Evolutionary conservation across 2,888 invertebrate species (phyloP).

Genomic region (Polymixis flavicincta): DNA sequence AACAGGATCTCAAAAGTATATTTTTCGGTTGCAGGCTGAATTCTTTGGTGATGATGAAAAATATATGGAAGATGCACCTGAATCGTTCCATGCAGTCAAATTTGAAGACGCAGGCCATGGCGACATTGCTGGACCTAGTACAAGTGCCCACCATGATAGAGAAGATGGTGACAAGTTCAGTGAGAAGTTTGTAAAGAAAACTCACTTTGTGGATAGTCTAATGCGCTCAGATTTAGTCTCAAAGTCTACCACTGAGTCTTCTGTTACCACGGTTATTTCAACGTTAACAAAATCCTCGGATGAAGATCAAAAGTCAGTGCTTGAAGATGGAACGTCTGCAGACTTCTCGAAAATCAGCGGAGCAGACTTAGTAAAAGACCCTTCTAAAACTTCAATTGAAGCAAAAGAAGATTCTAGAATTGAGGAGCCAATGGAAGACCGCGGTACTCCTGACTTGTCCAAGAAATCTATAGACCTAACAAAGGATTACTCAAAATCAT

Average conservation of each 20-base stretch:
- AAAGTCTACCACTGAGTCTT: constrained; percentile 88
- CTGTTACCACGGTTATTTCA: constrained; percentile 87
- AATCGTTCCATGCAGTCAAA: constrained; percentile 66
- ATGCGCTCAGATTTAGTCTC: constrained; percentile 82
- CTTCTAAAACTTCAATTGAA: constrained; percentile 86
- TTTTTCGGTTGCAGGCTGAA: constrained; percentile 76
- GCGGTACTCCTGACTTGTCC: constrained; percentile 86
- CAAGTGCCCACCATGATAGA: constrained; percentile 67
- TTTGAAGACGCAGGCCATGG: constrained; percentile 61
- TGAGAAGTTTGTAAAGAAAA: constrained; percentile 76
- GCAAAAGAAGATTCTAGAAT: constrained; percentile 83
- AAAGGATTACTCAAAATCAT: constrained; percentile 88
- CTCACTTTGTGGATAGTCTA: constrained; percentile 80
- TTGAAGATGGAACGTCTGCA: constrained; percentile 87
- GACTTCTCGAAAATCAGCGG: constrained; percentile 88
- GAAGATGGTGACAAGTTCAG: constrained; percentile 72
- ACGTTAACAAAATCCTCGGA: constrained; percentile 88
- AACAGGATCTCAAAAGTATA: background rate
- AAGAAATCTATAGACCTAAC: constrained; percentile 87
- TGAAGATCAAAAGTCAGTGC: constrained; percentile 85
- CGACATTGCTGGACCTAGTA: constrained; percentile 68
- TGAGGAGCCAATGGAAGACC: constrained; percentile 83
- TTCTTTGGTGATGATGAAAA: constrained; percentile 83
- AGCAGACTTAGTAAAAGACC: constrained; percentile 85
- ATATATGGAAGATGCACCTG: constrained; percentile 71